Evolutionary conservation across 2,888 invertebrate species (phyloP).

Genomic region (Lepidocyrtoides sp.): DNA sequence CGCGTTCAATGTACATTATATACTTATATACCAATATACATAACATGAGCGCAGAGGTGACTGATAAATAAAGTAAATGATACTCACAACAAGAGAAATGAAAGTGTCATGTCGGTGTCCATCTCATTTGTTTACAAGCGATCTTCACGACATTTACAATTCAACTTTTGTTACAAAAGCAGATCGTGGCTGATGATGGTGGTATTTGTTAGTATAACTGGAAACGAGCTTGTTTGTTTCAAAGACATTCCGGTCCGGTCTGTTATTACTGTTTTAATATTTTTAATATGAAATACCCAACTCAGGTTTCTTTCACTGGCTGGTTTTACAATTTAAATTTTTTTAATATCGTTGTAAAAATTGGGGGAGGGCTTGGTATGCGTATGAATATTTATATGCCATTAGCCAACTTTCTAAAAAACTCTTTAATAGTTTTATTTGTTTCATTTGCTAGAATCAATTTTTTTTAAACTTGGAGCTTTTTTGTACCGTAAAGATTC

Average conservation of each 20-base stretch:
- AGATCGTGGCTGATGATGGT: not conserved
- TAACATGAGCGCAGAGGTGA: not conserved
- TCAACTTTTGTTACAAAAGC: too few species aligned
- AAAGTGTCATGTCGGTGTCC: constrained; percentile 70
- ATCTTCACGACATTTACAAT: constrained; percentile 61
- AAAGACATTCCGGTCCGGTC: constrained; percentile 10
- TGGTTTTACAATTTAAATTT: not conserved
- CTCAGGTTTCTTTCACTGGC: constrained; percentile 6
- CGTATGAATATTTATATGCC: not conserved
- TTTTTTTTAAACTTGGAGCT: not conserved
- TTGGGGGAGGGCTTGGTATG: constrained; percentile 31
- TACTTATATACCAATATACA: too few species aligned
- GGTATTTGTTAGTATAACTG: too few species aligned
- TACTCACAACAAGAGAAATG: constrained; percentile 52
- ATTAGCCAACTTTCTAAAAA: not conserved
- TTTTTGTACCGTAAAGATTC: not conserved
- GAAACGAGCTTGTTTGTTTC: not conserved
- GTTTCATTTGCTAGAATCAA: not conserved
- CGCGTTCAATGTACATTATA: too few species aligned
- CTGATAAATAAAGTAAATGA: not conserved
- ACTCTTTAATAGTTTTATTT: not conserved
- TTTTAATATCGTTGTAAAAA: constrained; percentile 26
- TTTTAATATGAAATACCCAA: not conserved
- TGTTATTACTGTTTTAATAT: constrained; percentile 6
- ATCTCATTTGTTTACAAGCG: constrained; percentile 68